Conservation (phyloP, 2,113 vertebrate species). For the Serilophus lunatus region DNA sequence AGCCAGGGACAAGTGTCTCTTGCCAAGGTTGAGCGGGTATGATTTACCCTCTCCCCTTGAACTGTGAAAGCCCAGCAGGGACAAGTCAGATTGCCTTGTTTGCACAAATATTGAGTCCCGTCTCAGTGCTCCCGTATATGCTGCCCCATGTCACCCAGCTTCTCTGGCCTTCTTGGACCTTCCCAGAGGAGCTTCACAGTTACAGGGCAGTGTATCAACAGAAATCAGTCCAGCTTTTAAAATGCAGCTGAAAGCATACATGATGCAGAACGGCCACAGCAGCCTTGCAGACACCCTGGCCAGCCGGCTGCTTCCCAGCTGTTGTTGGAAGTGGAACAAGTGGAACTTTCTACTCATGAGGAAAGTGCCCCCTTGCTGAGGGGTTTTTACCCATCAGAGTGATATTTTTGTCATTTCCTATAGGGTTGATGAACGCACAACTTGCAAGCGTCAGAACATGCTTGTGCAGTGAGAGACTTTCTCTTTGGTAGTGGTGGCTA, state of each 20-base stretch:
- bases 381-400: background rate
- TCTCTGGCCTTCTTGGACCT: background rate
- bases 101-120: background rate
- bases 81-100: rapidly evolving
- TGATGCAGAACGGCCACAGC: rapidly evolving
- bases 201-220: background rate
- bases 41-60: rapidly evolving
- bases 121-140: background rate
- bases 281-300: background rate
- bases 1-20: background rate
- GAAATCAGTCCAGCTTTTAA: background rate
- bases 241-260: background rate
- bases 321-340: background rate
- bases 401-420: background rate
- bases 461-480: background rate
- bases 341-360: background rate
- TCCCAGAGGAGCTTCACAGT: background rate
- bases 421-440: background rate
- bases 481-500: background rate
- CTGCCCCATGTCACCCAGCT: background rate
- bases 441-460: rapidly evolving
- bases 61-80: background rate
- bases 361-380: background rate
- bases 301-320: background rate
- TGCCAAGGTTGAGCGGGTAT: background rate